phyloP scores from a whole-genome alignment of 2,113 vertebrate species.

The Nicator chloris region DNA sequence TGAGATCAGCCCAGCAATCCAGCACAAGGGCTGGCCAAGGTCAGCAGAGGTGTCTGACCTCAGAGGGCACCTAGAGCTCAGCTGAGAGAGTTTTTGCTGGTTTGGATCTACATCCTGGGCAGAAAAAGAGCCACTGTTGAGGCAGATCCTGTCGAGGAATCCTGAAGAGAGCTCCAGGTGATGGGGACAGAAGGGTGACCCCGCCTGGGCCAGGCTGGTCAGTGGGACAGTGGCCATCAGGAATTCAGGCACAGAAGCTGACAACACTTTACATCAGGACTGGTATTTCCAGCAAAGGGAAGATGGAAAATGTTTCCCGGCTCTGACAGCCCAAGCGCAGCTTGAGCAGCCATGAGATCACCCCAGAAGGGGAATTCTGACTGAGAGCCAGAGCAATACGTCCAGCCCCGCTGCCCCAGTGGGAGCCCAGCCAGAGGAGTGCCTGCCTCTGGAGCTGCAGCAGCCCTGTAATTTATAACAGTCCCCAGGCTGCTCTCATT shows the following conservation, averaged over 20 bases:
- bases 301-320: background rate
- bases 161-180: background rate
- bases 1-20: background rate
- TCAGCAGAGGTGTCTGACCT: background rate
- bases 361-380: background rate
- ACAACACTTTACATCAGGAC: background rate
- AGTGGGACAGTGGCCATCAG: rapidly evolving
- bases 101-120: background rate
- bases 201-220: background rate
- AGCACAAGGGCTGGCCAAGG: background rate
- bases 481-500: conserved; percentile 40
- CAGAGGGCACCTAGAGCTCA: background rate
- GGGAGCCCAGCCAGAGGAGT: conserved; percentile 21
- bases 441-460: conserved; percentile 28
- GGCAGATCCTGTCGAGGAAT: background rate
- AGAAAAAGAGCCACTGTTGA: background rate
- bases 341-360: background rate
- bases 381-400: background rate
- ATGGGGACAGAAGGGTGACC: background rate
- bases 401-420: background rate
- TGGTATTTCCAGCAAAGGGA: background rate
- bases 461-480: background rate
- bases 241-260: rapidly evolving
- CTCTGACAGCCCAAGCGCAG: background rate
- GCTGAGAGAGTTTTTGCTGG: rapidly evolving